Base-by-base conservation (phyloP, 1,140 invertebrate genomes). In the Pantala flavescens region DNA sequence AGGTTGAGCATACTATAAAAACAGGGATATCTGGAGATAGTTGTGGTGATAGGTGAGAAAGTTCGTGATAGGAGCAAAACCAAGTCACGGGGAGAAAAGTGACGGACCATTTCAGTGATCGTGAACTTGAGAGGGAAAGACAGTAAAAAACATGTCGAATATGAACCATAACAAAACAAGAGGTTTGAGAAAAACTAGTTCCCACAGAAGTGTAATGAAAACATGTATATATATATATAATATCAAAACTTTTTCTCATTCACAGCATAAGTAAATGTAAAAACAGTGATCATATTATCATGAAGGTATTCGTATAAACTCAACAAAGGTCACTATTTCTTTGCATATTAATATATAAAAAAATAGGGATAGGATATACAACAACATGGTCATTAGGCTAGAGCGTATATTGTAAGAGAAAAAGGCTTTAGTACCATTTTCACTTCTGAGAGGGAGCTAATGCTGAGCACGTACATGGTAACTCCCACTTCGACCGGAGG, bases 371-470 rank as follows among this genome's bases (percentile, higher is more conserved):
- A 21, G 49, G 49, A 21, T 7, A 63, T 63, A 63, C 49, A 63
- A 63, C 49, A 63, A 63, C 49, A 63, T 63, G 49, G 49, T 63
- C 49, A 63, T 63, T 63, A 63, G 49, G 5, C 49, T 63, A 63
- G 49, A 63, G 49, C 49, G 49, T 63, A 63, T 63, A 63, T 63
- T 63, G 49, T 19, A 19, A 63, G 49, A 63, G 49, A 63, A 63
- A 63, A 63, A 72, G 23, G 71, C 23, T 72, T 81, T 83, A 84
- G 88, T 93, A 98, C 95, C 96, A 98, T 98, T 91, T 97, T 94
- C 84, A 98, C 95, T 93, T 98, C 96, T 85, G 94, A 97, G 85
- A 98, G 92, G 86, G 95, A 97, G 90, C 93, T 96, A 90, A 98
- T 97, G 88, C 93, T 96, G 88, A 96, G 92, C 87, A 98, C 93